These are phyloP conservation scores for Phylloscopus trochiloides DNA, from an alignment of 2,113 vertebrate genomes.

Conservation along the genomic window DNA sequence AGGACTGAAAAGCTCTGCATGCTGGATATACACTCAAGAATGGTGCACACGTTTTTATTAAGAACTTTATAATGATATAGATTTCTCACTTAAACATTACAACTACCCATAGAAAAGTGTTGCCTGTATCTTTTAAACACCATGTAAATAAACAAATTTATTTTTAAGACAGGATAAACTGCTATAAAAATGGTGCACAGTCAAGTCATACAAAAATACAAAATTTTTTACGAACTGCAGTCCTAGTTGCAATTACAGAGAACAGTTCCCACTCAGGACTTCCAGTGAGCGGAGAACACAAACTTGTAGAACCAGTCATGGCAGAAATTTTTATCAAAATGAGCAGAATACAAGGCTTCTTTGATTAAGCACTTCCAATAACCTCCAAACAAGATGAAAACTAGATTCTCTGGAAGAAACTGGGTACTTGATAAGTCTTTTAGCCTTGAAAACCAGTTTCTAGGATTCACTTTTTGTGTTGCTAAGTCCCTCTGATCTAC, in stretches of 20 bases:
- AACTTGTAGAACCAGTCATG: slow-evolving; percentile 33
- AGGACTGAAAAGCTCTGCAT: slow-evolving; percentile 39
- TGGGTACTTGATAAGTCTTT: not conserved
- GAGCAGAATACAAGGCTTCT: slow-evolving; percentile 60
- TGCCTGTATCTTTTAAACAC: slow-evolving; percentile 71
- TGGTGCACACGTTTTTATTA: slow-evolving; percentile 12
- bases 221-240: slow-evolving; percentile 77
- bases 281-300: slow-evolving; percentile 55
- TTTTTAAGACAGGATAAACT: slow-evolving; percentile 77
- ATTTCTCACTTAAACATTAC: slow-evolving; percentile 61
- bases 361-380: slow-evolving; percentile 23
- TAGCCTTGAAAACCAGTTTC: slow-evolving; percentile 46
- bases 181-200: slow-evolving; percentile 82
- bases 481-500: not conserved
- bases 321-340: slow-evolving; percentile 60
- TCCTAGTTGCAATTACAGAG: slow-evolving; percentile 72
- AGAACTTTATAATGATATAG: slow-evolving; percentile 34
- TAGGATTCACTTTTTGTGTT: not conserved
- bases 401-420: slow-evolving; percentile 34
- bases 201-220: slow-evolving; percentile 84
- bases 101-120: slow-evolving; percentile 71
- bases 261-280: slow-evolving; percentile 61
- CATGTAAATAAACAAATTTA: slow-evolving; percentile 76
- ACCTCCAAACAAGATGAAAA: slow-evolving; percentile 24
- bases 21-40: slow-evolving; percentile 12